A percentile compares a stretch with the other conserved stretches of the same genome.
Evolutionary conservation across 2,797 vertebrate species (phyloP).

Genomic region (Muscicapa striata): DNA sequence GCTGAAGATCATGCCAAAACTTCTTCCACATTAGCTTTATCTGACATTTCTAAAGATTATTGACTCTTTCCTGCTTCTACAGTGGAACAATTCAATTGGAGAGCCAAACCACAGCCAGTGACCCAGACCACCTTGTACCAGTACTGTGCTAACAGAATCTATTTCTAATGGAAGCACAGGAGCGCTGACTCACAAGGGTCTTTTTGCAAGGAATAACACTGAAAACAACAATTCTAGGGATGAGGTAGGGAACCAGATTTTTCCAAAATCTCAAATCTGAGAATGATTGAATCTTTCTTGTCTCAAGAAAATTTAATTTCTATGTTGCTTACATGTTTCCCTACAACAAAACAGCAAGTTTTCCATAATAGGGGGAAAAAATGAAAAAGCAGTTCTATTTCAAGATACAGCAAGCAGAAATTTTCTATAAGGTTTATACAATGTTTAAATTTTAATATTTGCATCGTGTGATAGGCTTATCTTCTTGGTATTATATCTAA

Average conservation of each 20-base stretch:
- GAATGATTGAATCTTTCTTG: neutral
- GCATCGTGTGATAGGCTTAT: neutral
- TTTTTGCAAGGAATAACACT: neutral
- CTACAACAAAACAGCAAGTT: neutral
- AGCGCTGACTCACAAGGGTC: rapidly evolving
- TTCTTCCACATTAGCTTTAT: neutral
- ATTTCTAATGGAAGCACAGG: neutral
- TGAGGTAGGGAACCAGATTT: neutral
- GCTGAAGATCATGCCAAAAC: neutral
- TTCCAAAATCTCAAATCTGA: neutral
- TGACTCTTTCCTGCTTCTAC: neutral
- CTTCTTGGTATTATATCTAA: neutral
- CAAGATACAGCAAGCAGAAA: neutral
- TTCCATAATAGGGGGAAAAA: neutral
- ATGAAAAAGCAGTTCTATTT: neutral
- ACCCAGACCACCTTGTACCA: neutral
- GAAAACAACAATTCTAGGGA: neutral
- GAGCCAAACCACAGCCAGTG: neutral
- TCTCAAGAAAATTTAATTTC: neutral
- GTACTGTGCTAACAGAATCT: neutral
- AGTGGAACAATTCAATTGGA: neutral
- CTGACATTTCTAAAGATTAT: neutral
- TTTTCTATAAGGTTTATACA: neutral
- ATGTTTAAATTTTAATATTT: neutral
- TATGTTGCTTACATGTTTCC: neutral